Evolutionary conservation across 2,888 invertebrate genomes (phyloP).

Genomic region (Amphiduros pacificus): DNA sequence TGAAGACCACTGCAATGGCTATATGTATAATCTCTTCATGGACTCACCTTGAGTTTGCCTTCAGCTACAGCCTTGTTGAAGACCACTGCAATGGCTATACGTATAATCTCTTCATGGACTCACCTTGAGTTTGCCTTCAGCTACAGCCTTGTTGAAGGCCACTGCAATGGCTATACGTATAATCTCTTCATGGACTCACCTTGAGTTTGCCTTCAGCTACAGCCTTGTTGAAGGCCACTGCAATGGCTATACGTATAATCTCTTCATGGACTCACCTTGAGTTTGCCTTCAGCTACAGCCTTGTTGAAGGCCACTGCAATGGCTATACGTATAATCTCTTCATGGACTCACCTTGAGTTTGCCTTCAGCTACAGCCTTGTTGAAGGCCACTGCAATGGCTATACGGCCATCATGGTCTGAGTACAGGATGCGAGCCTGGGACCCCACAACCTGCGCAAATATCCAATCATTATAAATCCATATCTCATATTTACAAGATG

Average conservation of each 20-base stretch:
- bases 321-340: constrained; percentile 60
- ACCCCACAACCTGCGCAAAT: constrained; percentile 61
- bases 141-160: constrained; percentile 65
- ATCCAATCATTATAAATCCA: neutral
- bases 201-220: constrained; percentile 60
- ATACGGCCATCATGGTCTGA: constrained; percentile 65
- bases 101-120: too few relatives aligned
- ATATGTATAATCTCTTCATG: too few relatives aligned
- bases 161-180: constrained; percentile 63
- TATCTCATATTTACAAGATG: too few relatives aligned
- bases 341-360: constrained; percentile 55
- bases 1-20: constrained; percentile 65
- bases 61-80: constrained; percentile 65
- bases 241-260: constrained; percentile 63
- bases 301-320: constrained; percentile 66
- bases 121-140: constrained; percentile 61
- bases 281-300: constrained; percentile 60
- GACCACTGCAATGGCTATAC: constrained; percentile 63
- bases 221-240: constrained; percentile 65
- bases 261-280: constrained; percentile 61
- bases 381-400: constrained; percentile 65
- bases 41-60: constrained; percentile 59
- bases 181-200: too few relatives aligned
- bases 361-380: constrained; percentile 63
- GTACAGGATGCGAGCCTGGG: constrained; percentile 66